phyloP scores from a whole-genome alignment of 2,113 vertebrate genomes.

The Orientallactaga bullata region DNA sequence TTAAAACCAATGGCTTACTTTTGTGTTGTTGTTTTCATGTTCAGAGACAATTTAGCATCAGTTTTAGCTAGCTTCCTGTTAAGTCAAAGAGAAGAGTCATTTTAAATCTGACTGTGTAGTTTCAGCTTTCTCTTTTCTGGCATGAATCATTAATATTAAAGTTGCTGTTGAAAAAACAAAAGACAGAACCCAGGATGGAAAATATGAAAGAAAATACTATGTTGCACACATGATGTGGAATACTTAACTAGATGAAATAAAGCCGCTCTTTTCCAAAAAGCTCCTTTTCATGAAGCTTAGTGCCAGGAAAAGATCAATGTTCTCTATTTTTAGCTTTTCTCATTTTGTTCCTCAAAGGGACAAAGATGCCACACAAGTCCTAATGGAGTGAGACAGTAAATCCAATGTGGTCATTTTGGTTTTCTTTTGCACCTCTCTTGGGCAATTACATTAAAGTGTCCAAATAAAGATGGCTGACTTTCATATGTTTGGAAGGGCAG shows the following conservation, averaged over 20 bases:
- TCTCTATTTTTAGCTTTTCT: conserved; percentile 65
- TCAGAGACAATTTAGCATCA: conserved; percentile 55
- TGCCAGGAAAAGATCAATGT: conserved; percentile 72
- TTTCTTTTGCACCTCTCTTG: conserved; percentile 69
- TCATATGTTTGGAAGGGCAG: conserved; percentile 62
- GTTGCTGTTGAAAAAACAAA: conserved; percentile 71
- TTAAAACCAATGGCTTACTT: conserved; percentile 33
- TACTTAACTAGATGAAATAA: conserved; percentile 76
- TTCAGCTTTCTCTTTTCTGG: conserved; percentile 54
- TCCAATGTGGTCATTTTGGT: conserved; percentile 57
- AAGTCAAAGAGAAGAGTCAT: conserved; percentile 63
- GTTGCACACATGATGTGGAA: conserved; percentile 67
- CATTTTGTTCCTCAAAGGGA: conserved; percentile 69
- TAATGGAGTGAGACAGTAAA: conserved; percentile 70
- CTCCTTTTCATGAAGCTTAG: conserved; percentile 62
- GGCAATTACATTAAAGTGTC: conserved; percentile 69
- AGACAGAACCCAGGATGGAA: conserved; percentile 59
- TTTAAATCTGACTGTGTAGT: conserved; percentile 58
- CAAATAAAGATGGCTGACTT: conserved; percentile 77
- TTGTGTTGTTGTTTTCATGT: conserved; percentile 48
- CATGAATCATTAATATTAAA: conserved; percentile 74
- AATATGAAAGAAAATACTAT: conserved; percentile 66
- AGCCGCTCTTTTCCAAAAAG: conserved; percentile 67
- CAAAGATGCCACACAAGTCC: conserved; percentile 69
- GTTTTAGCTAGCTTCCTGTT: conserved; percentile 68